Conservation (phyloP, 2,113 vertebrate species). For the Strigops habroptila region DNA sequence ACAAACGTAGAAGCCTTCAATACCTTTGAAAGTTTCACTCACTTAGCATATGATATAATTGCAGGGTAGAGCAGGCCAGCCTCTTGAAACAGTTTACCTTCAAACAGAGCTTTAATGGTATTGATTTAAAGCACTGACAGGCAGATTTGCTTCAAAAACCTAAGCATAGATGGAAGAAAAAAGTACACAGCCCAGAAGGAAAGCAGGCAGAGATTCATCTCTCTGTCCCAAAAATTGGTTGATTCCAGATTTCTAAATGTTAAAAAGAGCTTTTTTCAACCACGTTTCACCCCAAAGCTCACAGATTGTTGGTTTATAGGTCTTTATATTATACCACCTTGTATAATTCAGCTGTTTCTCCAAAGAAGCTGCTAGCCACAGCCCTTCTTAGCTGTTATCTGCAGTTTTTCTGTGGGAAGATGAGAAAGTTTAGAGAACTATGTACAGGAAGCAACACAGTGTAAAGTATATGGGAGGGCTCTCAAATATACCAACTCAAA, state of each 20-base stretch:
- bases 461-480: not conserved
- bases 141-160: slow-evolving; percentile 17
- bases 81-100: slow-evolving; percentile 47
- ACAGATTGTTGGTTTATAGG: not conserved
- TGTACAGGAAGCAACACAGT: not conserved
- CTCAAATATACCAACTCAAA: not conserved
- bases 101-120: slow-evolving; percentile 45
- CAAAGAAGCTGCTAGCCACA: not conserved
- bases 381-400: not conserved
- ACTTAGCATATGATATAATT: slow-evolving; percentile 34
- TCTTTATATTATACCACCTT: not conserved
- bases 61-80: not conserved
- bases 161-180: not conserved
- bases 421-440: not conserved
- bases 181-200: not conserved
- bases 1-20: slow-evolving; percentile 8
- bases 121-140: slow-evolving; percentile 24
- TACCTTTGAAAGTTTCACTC: slow-evolving; percentile 53
- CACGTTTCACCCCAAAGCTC: not conserved
- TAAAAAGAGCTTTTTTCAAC: not conserved
- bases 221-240: rapidly evolving
- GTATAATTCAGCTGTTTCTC: not conserved
- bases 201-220: not conserved
- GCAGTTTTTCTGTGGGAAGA: not conserved
- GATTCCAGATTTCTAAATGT: not conserved